Evolutionary conservation across 2,797 vertebrate genomes (phyloP), one percentile per base, ranked within the genome.

Genomic region (Prunella strophiata): DNA sequence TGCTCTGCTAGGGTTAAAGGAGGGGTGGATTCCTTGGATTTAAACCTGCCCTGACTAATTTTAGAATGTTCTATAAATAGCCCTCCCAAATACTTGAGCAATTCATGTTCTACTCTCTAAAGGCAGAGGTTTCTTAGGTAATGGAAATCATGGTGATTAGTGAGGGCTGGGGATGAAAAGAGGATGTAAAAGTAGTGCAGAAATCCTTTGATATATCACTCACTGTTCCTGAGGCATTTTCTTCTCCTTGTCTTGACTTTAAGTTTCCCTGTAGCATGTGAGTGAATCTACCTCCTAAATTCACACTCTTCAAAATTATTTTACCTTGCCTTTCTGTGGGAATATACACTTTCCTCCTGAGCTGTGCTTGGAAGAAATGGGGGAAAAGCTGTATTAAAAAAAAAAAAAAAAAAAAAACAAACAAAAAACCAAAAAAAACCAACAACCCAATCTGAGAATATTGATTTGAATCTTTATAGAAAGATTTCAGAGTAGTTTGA

Each of bases 141-240:
- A 79, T 89, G 85, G 94, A 93, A 96, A 76, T 47, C 36, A 48
- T 9, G 20, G 59, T 93, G 89, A 94, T 96, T 95, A 94, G 95
- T 75, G 77, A 93, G 75, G 71, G n/a, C 6, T 91, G 79, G 16
- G 77, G 77, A 96, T 94, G 61, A 88, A 90, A 88, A 86, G 59
- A 86, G 85, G 82, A 88, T 94, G 71, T 93, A 85, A 96, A 96
- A 94, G 88, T 29, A 84, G 48, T 26, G 14, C 11, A 73, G 83
- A 78, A 92, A 88, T 74, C 57, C 89, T 95, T 96, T 97, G 72
- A 94, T 94, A 67, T n/a, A 88, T 83, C 76, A 61, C 62, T 94
- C 3, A 0, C 66, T 66, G 40, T 9, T 96, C 73, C 88, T 57
- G 36, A 92, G 85, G 80, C 79, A 22, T 84, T 95, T 96, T 90